Percentiles rank a stretch among this genome's conserved stretches.
These are phyloP conservation scores for Euwallacea fornicatus DNA, from an alignment of 1,140 invertebrate genomes.

Conservation along the genomic window DNA sequence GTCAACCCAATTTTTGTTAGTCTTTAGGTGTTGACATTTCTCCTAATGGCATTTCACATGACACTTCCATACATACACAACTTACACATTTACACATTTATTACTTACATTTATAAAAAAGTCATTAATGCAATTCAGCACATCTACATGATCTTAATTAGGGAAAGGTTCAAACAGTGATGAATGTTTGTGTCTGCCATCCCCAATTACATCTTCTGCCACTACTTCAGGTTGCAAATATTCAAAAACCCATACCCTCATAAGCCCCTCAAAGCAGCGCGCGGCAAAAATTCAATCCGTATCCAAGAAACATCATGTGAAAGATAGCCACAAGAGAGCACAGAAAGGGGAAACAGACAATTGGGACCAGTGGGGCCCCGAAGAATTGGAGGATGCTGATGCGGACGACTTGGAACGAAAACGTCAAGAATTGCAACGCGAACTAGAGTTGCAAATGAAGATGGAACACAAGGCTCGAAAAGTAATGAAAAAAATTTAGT, in stretches of 20 bases:
- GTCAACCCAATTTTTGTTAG: too few relatives aligned
- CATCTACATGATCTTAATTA: slow-evolving; percentile 3
- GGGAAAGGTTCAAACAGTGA: not conserved
- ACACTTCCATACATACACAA: not conserved
- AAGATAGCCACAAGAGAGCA: slow-evolving; percentile 66
- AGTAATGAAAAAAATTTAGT: slow-evolving; percentile 10
- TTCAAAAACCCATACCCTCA: slow-evolving; percentile 70
- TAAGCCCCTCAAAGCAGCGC: slow-evolving; percentile 71
- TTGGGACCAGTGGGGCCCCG: slow-evolving; percentile 76
- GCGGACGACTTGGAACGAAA: slow-evolving; percentile 77
- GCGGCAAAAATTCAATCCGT: slow-evolving; percentile 67
- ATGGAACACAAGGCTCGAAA: slow-evolving; percentile 60
- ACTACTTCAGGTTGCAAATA: slow-evolving; percentile 62
- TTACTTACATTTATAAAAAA: not conserved
- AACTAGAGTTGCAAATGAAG: slow-evolving; percentile 75
- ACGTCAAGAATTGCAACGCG: slow-evolving; percentile 72
- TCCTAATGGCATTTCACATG: not conserved
- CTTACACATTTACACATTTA: not conserved
- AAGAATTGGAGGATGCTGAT: slow-evolving; percentile 79
- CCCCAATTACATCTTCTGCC: not conserved
- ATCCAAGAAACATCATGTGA: slow-evolving; percentile 58
- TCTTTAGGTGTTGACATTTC: too few relatives aligned
- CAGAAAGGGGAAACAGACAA: slow-evolving; percentile 69
- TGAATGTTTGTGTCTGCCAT: not conserved
- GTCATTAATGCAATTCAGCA: not conserved